Conservation (phyloP, 2,113 vertebrate genomes). For the Grallaria varia region DNA sequence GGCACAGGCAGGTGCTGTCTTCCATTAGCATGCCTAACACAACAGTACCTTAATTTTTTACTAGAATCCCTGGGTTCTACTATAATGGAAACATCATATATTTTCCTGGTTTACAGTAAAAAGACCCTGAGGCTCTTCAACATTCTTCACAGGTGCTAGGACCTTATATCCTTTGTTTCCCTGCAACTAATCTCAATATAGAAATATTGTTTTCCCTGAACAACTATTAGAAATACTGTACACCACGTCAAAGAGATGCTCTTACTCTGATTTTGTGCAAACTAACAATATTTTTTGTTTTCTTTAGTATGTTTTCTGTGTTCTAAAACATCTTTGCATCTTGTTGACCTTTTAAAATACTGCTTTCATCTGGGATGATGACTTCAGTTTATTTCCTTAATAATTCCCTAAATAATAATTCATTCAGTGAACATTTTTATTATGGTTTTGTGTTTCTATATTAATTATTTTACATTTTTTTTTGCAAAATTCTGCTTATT, state of each 20-base stretch:
- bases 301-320: neutral
- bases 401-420: no score
- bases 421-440: neutral
- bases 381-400: neutral
- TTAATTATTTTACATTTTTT: neutral
- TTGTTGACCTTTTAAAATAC: neutral
- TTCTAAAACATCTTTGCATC: neutral
- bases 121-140: neutral
- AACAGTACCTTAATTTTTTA: neutral
- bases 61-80: neutral
- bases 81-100: neutral
- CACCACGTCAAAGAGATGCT: neutral
- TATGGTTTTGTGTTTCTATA: neutral
- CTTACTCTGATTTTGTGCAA: neutral
- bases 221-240: neutral
- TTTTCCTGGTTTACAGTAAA: neutral
- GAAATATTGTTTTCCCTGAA: neutral
- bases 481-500: neutral
- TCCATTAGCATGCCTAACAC: neutral
- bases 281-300: neutral
- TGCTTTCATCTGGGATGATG: neutral
- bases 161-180: neutral
- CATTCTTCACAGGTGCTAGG: neutral
- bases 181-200: neutral
- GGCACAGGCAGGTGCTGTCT: neutral